Evolutionary conservation across 1,140 invertebrate species (phyloP), one percentile per base, ranked within the genome.

Genomic region (Platyura marginata): DNA sequence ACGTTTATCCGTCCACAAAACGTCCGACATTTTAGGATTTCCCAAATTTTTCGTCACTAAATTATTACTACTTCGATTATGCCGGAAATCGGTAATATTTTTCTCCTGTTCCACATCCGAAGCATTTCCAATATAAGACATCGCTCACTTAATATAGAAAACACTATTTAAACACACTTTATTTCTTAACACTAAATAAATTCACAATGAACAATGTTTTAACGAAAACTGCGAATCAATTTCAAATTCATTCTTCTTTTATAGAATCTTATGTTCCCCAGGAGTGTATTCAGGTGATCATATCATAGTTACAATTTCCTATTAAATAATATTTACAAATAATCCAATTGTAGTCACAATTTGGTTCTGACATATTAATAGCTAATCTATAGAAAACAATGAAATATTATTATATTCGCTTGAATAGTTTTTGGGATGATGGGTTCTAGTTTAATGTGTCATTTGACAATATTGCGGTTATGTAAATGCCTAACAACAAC

Each of bases 71-170:
- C 54, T 47, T 38, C 58, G 56, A 34, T 43, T 51, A 8, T 18
- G 5, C 11, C 49, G 49, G 44, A 49, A 57, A 46, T 61, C 59
- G 20, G 50, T 15, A 11, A 45, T 10, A 40, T 39, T 54, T 49
- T 60, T 60, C 49, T 61, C 59, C 46, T 57, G 57, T 37, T 61
- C 58, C 44, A 57, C 44, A 40, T 61, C 58, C 22, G 57, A 61
- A 39, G 55, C 51, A 46, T 57, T 60, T 38, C 58, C 58, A 32
- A 60, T 51, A 41, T 58, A 61, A 34, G 56, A 57, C 58, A 61
- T 61, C 25, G 13, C 6, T 29, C 25, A 29, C 25, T 29, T 29
- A 6, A 6, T 29, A 8, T 29, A 6, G 25, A 13, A n/a, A n/a
- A n/a, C n/a, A n/a, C n/a, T 29, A 29, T 29, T 13, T 13, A 13